These are phyloP conservation scores for Drosophila virilis DNA, from an alignment of 1,140 invertebrate species.

Conservation along the genomic window DNA sequence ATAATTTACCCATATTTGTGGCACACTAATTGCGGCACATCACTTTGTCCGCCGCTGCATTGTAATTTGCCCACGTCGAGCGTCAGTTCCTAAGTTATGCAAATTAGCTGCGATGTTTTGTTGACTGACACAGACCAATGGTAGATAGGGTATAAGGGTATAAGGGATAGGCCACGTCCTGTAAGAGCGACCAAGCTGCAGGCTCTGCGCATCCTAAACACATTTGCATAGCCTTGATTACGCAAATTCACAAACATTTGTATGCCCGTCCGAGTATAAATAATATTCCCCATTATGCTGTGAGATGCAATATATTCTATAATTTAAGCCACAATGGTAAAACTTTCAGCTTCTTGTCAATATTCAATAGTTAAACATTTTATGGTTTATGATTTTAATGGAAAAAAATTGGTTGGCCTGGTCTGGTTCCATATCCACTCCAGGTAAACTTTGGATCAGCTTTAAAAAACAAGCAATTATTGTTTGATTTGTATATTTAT, in stretches of 20 bases:
- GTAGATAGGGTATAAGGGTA: too few relatives aligned
- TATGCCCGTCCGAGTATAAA: conserved; percentile 11
- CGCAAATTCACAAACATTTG: conserved; percentile 48
- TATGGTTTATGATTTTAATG: too few relatives aligned
- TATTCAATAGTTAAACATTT: too few relatives aligned
- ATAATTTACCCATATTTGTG: conserved; percentile 45
- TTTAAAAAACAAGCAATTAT: too few relatives aligned
- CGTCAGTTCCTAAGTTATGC: conserved; percentile 53
- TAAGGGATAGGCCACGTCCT: neutral
- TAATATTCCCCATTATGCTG: conserved; percentile 7
- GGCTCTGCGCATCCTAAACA: conserved; percentile 5
- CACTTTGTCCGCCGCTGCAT: conserved; percentile 11
- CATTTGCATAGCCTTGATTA: conserved; percentile 61
- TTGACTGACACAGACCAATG: conserved; percentile 3
- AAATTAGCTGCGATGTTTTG: conserved; percentile 45
- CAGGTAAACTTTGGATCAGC: too few relatives aligned
- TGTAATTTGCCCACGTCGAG: conserved; percentile 20
- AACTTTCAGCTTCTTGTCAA: too few relatives aligned
- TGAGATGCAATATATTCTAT: neutral
- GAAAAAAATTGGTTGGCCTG: too few relatives aligned
- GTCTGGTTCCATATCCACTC: too few relatives aligned
- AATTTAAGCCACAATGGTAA: neutral
- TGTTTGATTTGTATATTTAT: too few relatives aligned
- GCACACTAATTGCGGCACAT: conserved; percentile 59
- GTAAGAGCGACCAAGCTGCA: conserved; percentile 11